Percentiles rank a stretch among this genome's conserved stretches.
phyloP scores from a whole-genome alignment of 1,140 invertebrate species.

The Saccostrea echinata region DNA sequence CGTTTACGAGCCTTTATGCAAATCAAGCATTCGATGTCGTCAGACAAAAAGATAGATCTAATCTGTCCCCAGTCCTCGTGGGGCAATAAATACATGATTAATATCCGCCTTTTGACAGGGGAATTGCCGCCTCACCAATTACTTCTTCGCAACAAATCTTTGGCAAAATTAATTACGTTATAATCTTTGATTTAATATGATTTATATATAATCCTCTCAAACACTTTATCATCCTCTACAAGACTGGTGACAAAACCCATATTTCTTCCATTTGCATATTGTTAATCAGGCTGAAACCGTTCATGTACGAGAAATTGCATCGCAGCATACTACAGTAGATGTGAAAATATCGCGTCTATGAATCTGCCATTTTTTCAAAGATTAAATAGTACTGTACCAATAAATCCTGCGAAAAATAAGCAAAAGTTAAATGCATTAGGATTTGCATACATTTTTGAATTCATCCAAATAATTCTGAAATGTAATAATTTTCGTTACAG shows the following conservation, averaged over 20 bases:
- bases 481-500: too few species aligned
- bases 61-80: neutral
- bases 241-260: neutral
- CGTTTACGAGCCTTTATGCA: neutral
- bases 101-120: constrained; percentile 12
- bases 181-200: neutral
- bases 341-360: neutral
- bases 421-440: too few species aligned
- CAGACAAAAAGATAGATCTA: neutral
- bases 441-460: too few species aligned
- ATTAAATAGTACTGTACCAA: too few species aligned
- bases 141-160: neutral
- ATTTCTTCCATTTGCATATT: neutral
- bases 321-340: too few species aligned
- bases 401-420: too few species aligned
- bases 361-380: too few species aligned
- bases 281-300: neutral
- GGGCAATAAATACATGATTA: constrained; percentile 1
- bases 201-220: neutral
- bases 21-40: neutral
- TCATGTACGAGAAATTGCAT: neutral
- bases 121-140: constrained; percentile 1
- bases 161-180: neutral
- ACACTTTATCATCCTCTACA: neutral
- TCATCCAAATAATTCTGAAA: too few species aligned